Base-by-base conservation (phyloP, 2,797 vertebrate species). In the Coregonus ussuriensis region DNA sequence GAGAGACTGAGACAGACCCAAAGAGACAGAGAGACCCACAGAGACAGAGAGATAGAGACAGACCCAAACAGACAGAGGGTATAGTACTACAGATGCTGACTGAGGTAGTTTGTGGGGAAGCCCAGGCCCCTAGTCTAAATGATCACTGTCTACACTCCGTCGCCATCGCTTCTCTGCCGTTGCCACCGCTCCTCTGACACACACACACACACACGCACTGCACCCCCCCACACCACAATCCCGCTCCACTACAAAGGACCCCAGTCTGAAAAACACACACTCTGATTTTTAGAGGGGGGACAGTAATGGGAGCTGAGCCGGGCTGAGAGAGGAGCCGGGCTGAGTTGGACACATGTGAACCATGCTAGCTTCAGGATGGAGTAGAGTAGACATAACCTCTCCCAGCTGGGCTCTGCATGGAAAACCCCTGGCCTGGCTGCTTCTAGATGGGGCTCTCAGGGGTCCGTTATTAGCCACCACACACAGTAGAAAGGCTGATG, bases 341-440 rank as follows among this genome's bases (percentile, higher is more conserved):
- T 59, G 54, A 14, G 54, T n/a, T n/a, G 18, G 25, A 63, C 25
- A 6, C 21, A 35, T 33, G 15, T 35, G 66, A 68, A 68, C 66
- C 31, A 16, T 16, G 15, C 31, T 33, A 6, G 29, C 6, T 33
- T 33, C 25, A 15, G 11, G 15, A 29, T 33, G 65, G 65, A 67
- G 29, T 4, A 35, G 29, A 15, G 14, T 67, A 62, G 11, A 67
- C 31, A 33, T 35, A 67, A 35, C 65, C 13, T 68, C 31, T 37
- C 66, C 31, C 33, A 68, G 66, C 31, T 68, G 66, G 4, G 66
- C 51, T 54, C 71, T 72, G 41, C 41, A 47, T 47, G 51, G 25
- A 72, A 72, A 72, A 51, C 71, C 70, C 51, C 69, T 69, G 18
- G 35, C 33, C 67, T 69, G 33, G 59, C 59, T 25, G 66, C 66